phyloP scores from a whole-genome alignment of 2,888 invertebrate species.

The Coelopa pilipes region DNA sequence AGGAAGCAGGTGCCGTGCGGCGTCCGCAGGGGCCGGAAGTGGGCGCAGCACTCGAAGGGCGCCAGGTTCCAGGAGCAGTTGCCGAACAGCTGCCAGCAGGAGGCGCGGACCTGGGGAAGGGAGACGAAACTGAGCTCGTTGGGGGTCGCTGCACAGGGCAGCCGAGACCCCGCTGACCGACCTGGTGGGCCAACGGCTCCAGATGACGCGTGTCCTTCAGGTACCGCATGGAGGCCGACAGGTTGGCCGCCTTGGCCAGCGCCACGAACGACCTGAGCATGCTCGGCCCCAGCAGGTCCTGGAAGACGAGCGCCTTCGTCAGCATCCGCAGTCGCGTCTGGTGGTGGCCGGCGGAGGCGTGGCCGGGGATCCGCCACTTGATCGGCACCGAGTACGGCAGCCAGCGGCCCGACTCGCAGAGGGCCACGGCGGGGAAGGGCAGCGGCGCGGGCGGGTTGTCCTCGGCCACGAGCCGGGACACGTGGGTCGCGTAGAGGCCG shows the following conservation, averaged over 20 bases:
- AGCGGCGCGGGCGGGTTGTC: neutral
- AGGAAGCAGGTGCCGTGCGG: neutral
- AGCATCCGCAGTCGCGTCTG: too few species aligned
- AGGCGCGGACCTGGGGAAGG: neutral
- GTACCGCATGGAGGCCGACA: neutral
- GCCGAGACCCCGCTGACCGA: too few species aligned
- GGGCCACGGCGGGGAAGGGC: neutral
- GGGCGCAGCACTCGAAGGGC: constrained; percentile 9
- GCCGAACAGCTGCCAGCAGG: neutral
- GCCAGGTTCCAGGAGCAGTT: neutral
- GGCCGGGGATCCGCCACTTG: too few species aligned
- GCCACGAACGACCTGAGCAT: too few species aligned
- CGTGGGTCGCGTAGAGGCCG: neutral
- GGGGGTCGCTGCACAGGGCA: too few species aligned
- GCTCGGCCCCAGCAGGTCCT: too few species aligned
- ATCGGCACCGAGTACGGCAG: too few species aligned
- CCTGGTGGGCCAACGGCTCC: too few species aligned
- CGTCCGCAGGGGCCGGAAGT: neutral
- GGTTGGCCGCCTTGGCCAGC: neutral
- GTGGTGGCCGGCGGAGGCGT: neutral
- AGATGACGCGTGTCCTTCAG: too few species aligned
- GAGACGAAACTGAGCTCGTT: neutral
- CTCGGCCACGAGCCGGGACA: neutral
- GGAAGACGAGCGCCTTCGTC: too few species aligned
- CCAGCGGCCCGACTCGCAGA: neutral